A percentile compares a stretch with the other conserved stretches of the same genome.
phyloP scores from a whole-genome alignment of 2,797 vertebrate species.

The Sebastolobus alascanus region DNA sequence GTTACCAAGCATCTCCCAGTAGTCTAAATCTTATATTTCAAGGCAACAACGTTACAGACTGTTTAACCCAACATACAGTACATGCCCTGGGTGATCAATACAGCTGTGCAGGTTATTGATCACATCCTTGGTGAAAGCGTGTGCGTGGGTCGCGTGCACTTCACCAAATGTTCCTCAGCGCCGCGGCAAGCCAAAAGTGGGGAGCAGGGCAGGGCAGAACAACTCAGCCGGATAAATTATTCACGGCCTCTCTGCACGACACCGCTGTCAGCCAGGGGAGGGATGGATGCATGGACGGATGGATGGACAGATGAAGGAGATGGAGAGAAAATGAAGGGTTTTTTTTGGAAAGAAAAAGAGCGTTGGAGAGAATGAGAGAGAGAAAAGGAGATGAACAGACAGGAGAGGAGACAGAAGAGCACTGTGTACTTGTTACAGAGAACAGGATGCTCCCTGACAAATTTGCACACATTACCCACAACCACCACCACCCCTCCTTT shows the following conservation, averaged over 20 bases:
- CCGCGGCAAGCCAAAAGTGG: constrained; percentile 47
- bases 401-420: constrained; percentile 49
- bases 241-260: constrained; percentile 73
- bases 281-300: constrained; percentile 34
- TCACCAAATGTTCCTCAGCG: constrained; percentile 50
- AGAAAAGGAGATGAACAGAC: constrained; percentile 26
- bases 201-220: constrained; percentile 61
- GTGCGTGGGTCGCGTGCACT: constrained; percentile 42
- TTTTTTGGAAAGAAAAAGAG: constrained; percentile 23
- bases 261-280: constrained; percentile 59
- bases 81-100: neutral
- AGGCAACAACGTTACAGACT: neutral
- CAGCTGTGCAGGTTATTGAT: constrained; percentile 12
- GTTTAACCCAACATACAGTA: constrained; percentile 4
- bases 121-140: constrained; percentile 5
- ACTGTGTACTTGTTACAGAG: constrained; percentile 67
- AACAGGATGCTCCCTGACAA: constrained; percentile 71
- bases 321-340: constrained; percentile 23
- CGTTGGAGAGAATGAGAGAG: neutral
- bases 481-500: constrained; percentile 21
- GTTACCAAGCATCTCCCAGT: neutral
- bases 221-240: constrained; percentile 79
- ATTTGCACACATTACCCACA: constrained; percentile 64
- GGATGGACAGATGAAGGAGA: constrained; percentile 23
- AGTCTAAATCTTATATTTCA: constrained; percentile 19